phyloP scores from a whole-genome alignment of 2,113 vertebrate genomes.

The Pterocles orientalis region DNA sequence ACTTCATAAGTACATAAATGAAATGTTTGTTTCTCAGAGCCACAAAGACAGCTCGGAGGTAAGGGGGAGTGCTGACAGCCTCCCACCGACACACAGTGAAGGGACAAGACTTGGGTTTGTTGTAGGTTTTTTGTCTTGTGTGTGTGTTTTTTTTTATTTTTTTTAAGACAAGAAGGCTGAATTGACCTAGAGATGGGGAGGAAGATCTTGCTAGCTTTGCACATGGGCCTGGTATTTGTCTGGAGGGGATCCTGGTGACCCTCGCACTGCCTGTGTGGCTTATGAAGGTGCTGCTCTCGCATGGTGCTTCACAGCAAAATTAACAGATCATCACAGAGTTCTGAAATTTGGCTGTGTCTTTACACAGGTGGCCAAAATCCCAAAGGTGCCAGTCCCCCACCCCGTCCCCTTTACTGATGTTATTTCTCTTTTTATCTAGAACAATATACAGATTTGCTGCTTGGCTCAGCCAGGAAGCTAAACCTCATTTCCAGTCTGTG shows the following conservation, averaged over 20 bases:
- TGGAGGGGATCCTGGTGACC: not conserved
- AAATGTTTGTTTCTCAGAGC: not conserved
- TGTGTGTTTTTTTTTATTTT: not conserved
- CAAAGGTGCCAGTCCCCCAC: not conserved
- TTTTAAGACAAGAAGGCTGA: not conserved
- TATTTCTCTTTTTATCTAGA: not conserved
- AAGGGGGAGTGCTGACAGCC: not conserved
- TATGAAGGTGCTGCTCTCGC: not conserved
- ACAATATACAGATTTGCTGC: not conserved
- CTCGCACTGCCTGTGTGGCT: not conserved
- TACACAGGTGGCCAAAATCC: not conserved
- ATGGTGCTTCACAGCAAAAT: not conserved
- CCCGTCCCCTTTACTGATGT: not conserved
- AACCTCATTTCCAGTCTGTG: not conserved
- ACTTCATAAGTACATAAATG: slow-evolving; percentile 43
- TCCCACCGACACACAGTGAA: not conserved
- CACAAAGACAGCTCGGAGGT: not conserved
- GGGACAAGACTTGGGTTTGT: not conserved
- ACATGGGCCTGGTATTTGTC: not conserved
- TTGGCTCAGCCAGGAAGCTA: not conserved
- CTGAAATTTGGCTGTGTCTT: not conserved
- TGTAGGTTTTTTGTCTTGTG: not conserved
- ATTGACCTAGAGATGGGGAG: not conserved
- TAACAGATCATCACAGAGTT: not conserved
- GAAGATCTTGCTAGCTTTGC: not conserved